These are phyloP conservation scores for Drosophila watanabei DNA, from an alignment of 1,140 invertebrate genomes.

Conservation along the genomic window DNA sequence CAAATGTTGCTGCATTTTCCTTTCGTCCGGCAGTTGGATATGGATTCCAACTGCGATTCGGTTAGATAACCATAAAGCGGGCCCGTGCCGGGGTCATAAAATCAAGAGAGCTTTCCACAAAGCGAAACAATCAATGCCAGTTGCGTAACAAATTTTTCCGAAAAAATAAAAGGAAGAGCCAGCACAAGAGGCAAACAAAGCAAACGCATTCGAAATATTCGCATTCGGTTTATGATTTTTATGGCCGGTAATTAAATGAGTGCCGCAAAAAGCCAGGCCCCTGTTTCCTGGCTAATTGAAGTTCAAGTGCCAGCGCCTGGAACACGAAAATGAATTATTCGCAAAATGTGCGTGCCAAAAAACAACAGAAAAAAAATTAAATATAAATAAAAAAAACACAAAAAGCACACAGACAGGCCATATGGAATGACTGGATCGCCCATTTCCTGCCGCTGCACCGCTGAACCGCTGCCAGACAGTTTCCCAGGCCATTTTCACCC, in stretches of 20 bases:
- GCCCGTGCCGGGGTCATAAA: slow-evolving; percentile 60
- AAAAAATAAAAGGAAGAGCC: slow-evolving; percentile 24
- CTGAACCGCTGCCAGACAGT: slow-evolving; percentile 25
- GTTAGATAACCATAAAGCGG: slow-evolving; percentile 61
- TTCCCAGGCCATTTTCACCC: slow-evolving; percentile 32
- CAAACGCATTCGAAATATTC: slow-evolving; percentile 37
- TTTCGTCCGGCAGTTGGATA: slow-evolving; percentile 35
- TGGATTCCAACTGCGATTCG: slow-evolving; percentile 48
- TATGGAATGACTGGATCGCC: slow-evolving; percentile 44
- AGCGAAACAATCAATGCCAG: slow-evolving; percentile 29
- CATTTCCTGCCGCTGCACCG: slow-evolving; percentile 42
- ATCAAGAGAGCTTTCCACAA: slow-evolving; percentile 41
- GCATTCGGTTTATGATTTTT: slow-evolving; percentile 50
- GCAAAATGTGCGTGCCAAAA: slow-evolving; percentile 36
- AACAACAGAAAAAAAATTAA: neutral
- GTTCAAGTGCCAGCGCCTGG: slow-evolving; percentile 56
- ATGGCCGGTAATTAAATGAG: slow-evolving; percentile 51
- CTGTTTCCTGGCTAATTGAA: slow-evolving; percentile 63
- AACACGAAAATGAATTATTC: slow-evolving; percentile 46
- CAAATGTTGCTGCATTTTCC: slow-evolving; percentile 50
- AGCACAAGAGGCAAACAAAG: neutral
- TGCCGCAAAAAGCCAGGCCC: slow-evolving; percentile 18
- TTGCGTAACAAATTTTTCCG: slow-evolving; percentile 44
- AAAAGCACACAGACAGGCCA: slow-evolving; percentile 12
- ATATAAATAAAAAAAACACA: neutral